Base-by-base conservation (phyloP, 1,140 invertebrate species). In the Drosophila prosaltans region DNA sequence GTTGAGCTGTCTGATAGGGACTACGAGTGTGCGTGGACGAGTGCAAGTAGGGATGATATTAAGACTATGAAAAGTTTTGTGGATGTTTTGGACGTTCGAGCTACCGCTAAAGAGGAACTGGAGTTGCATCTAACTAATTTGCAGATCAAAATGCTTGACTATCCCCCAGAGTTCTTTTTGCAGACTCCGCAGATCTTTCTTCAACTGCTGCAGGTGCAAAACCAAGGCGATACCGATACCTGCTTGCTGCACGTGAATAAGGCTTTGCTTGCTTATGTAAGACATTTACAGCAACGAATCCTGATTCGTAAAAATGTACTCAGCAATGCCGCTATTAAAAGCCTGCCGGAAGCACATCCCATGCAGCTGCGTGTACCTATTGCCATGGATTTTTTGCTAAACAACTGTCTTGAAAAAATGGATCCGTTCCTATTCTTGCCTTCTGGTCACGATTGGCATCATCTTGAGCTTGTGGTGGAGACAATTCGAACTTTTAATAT, bases 81-180 rank as follows among this genome's bases (percentile, higher is more conserved):
- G 0, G 81, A 90, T n/a, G 28, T 60, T 8, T 67, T 81, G 2
- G 55, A 61, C 1, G 45, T 28, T 6, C 32, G 59, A 32, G 21
- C 65, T 21, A 43, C 24, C 1, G 57, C 32, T 10, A 69, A 78
- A 8, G 0, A 21, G 2, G 82, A 85, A 40, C 51, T 91, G 26
- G n/a, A 75, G 1, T 60, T 74, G 7, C 54, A 73, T 9, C 16
- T 92, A 0, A 73, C 66, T 0, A 69, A 77, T 9, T 26, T 92
- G 11, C 70, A 73, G 36, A 68, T 92, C 0, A 82, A 80, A 11
- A 65, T 92, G 60, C 21, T 21, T 6, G 91, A 92, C 65, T 92
- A 92, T 65, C 91, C 91, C 2, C 69, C 71, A 0, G 91, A 92
- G 51, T 91, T 82, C 51, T 61, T 92, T 30, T 71, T 91, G 2